These are phyloP conservation scores for Atherinomorus stipes DNA, from an alignment of 2,113 vertebrate genomes.

Conservation along the genomic window DNA sequence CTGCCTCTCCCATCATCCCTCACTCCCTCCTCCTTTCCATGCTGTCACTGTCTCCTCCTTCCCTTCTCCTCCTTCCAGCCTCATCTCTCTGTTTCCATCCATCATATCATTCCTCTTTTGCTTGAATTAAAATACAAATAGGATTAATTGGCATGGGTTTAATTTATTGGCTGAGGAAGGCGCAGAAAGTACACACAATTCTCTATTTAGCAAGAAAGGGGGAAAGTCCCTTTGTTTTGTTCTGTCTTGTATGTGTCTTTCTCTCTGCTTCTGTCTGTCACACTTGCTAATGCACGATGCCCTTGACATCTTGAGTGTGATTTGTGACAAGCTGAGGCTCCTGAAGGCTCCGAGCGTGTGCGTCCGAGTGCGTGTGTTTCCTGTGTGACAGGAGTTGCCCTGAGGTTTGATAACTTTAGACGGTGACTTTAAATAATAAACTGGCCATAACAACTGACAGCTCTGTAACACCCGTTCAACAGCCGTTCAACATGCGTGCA, in stretches of 20 bases:
- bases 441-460: constrained; percentile 74
- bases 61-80: constrained; percentile 51
- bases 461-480: constrained; percentile 65
- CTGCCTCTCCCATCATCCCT: constrained; percentile 53
- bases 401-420: constrained; percentile 70
- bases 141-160: constrained; percentile 55
- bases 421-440: constrained; percentile 79
- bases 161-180: constrained; percentile 37
- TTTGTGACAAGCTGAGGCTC: constrained; percentile 75
- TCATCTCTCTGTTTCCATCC: constrained; percentile 57
- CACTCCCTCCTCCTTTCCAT: constrained; percentile 35
- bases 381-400: constrained; percentile 65
- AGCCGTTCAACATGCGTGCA: constrained; percentile 57
- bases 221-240: constrained; percentile 1
- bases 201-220: background rate
- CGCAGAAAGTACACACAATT: constrained; percentile 31
- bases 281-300: constrained; percentile 66
- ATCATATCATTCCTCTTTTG: constrained; percentile 37
- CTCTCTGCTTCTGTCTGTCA: constrained; percentile 67
- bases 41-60: constrained; percentile 68
- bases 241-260: constrained; percentile 41
- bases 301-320: constrained; percentile 79
- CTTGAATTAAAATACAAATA: constrained; percentile 63
- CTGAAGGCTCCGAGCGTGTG: constrained; percentile 63
- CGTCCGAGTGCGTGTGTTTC: constrained; percentile 26